A percentile compares a stretch with the other conserved stretches of the same genome.
These are phyloP conservation scores for Limnodromus scolopaceus DNA, from an alignment of 2,797 vertebrate genomes.

Conservation along the genomic window DNA sequence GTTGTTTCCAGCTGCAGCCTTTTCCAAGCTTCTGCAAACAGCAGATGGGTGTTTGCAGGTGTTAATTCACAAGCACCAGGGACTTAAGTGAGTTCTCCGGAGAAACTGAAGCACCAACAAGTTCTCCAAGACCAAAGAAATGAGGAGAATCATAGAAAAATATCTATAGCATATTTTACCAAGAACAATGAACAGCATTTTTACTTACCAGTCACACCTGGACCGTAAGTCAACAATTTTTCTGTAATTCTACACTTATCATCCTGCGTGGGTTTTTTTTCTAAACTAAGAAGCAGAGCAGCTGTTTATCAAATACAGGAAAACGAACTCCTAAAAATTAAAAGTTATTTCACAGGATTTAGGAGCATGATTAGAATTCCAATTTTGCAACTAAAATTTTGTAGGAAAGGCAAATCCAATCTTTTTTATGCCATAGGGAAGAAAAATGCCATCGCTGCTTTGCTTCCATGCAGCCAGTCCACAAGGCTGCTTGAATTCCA, in stretches of 20 bases:
- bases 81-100: neutral
- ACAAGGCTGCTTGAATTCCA: neutral
- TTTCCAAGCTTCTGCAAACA: neutral
- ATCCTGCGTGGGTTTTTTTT: neutral
- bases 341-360: neutral
- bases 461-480: neutral
- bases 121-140: neutral
- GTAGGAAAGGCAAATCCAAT: neutral
- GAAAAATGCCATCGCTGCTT: neutral
- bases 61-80: neutral
- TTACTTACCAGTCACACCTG: neutral
- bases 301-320: neutral
- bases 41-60: neutral
- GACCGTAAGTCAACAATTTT: accelerated
- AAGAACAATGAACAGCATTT: neutral
- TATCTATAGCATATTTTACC: accelerated
- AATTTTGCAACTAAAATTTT: neutral
- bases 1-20: neutral
- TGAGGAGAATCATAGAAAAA: neutral
- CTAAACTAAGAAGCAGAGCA: neutral
- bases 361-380: accelerated
- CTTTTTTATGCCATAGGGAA: neutral
- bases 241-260: neutral
- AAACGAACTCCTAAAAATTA: neutral
- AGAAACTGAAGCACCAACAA: neutral